Conservation (phyloP, 23 tunicate genomes). For the Ascidia mentula region DNA sequence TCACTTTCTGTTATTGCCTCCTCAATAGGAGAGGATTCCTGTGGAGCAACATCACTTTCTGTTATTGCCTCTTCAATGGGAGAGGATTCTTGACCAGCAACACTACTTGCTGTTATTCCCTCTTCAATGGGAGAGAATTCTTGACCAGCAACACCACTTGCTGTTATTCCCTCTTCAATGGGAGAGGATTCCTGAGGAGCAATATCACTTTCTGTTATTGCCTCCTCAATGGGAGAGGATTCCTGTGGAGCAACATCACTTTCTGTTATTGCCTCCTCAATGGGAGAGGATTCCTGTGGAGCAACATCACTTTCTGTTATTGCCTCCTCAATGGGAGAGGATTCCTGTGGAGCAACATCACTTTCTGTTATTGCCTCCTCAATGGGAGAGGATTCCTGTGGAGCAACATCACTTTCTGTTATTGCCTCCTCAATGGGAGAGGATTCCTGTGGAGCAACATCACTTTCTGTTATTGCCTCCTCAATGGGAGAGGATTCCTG, state of each 20-base stretch:
- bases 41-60: neutral
- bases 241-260: neutral
- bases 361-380: neutral
- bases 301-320: neutral
- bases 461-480: neutral
- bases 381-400: neutral
- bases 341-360: neutral
- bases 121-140: too few species aligned
- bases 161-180: too few species aligned
- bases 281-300: neutral
- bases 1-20: too few species aligned
- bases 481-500: neutral
- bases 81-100: neutral
- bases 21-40: too few species aligned
- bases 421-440: conserved; percentile 15
- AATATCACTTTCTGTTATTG: too few species aligned
- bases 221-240: too few species aligned
- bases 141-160: too few species aligned
- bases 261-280: neutral
- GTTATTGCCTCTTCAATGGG: neutral
- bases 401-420: neutral
- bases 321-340: neutral
- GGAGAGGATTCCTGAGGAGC: too few species aligned
- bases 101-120: too few species aligned
- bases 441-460: neutral